These are phyloP conservation scores for Melanotaenia maccullochi DNA, from an alignment of 2,797 vertebrate genomes.

Conservation along the genomic window DNA sequence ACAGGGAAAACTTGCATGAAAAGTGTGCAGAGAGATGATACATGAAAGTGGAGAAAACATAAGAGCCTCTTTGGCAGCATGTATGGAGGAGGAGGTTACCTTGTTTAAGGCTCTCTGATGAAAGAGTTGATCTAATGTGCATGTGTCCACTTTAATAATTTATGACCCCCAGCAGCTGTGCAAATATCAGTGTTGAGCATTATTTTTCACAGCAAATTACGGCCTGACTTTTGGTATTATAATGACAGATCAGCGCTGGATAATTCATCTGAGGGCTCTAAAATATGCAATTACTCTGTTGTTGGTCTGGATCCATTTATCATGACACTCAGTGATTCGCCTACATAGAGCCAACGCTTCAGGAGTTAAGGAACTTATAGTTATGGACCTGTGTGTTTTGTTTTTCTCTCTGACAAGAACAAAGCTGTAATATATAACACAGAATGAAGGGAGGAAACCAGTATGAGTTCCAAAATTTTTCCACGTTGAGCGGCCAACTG, in stretches of 20 bases:
- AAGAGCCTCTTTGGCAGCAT: conserved; percentile 8
- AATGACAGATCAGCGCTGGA: conserved; percentile 68
- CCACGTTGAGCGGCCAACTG: conserved; percentile 6
- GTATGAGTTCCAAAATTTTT: conserved; percentile 1
- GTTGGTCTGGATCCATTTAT: conserved; percentile 70
- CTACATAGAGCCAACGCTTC: conserved; percentile 34
- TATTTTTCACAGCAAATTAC: conserved; percentile 69
- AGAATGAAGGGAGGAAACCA: background rate
- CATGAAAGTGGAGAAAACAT: background rate
- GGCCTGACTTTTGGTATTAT: conserved; percentile 51
- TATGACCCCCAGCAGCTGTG: conserved; percentile 75
- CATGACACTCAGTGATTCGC: conserved; percentile 27
- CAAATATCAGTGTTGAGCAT: conserved; percentile 71
- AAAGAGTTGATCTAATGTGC: conserved; percentile 62
- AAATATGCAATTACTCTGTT: conserved; percentile 77
- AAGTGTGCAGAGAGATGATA: background rate
- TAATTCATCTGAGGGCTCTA: conserved; percentile 75
- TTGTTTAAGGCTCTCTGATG: conserved; percentile 58
- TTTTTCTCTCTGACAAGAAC: conserved; percentile 6
- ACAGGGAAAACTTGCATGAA: no score
- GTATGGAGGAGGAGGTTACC: conserved; percentile 31
- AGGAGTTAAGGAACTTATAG: background rate
- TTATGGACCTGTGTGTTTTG: background rate
- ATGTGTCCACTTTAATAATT: conserved; percentile 66
- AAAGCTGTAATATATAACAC: conserved; percentile 34